phyloP scores from a whole-genome alignment of 2,113 vertebrate species.

The Equus quagga region DNA sequence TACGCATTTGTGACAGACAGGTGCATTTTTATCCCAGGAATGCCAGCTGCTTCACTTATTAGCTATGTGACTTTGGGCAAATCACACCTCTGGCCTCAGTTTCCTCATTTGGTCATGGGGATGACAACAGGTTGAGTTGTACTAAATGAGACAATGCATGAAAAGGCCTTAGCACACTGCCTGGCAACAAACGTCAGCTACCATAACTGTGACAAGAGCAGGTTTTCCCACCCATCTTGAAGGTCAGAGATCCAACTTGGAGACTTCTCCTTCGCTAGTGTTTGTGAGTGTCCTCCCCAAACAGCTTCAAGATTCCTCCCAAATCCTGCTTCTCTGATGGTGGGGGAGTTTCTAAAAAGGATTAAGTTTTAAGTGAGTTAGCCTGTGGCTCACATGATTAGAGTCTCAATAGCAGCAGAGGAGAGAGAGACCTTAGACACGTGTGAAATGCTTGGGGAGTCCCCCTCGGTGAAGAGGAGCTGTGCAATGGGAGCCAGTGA shows the following conservation, averaged over 20 bases:
- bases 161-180: background rate
- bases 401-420: background rate
- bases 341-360: background rate
- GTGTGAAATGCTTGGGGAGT: background rate
- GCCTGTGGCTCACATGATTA: background rate
- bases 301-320: background rate
- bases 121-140: background rate
- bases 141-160: background rate
- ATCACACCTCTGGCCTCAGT: background rate
- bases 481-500: background rate
- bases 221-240: background rate
- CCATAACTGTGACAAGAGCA: background rate
- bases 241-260: background rate
- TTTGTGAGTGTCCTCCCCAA: background rate
- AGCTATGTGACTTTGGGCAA: background rate
- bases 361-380: conserved; percentile 24
- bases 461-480: background rate
- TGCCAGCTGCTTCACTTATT: background rate
- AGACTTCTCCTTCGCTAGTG: background rate
- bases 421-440: background rate
- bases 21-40: background rate
- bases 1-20: background rate
- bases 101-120: background rate
- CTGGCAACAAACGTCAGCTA: background rate
- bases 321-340: background rate